A percentile compares a stretch with the other conserved stretches of the same genome.
These are phyloP conservation scores for Alitta virens DNA, from an alignment of 2,888 invertebrate species.

Conservation along the genomic window DNA sequence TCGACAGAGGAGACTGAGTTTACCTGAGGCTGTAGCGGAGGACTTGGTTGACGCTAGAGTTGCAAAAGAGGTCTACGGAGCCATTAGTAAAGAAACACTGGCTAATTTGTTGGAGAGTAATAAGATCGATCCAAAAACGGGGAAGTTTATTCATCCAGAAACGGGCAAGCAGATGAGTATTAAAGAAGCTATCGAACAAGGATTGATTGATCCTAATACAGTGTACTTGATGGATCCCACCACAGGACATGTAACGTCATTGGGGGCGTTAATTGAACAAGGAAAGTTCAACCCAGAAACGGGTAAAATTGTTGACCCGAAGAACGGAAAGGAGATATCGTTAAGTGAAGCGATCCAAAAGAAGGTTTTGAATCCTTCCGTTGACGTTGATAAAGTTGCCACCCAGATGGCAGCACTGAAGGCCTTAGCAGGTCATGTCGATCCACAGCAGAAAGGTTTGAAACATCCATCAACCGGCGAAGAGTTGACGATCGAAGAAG, in stretches of 20 bases:
- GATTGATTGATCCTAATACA: constrained; percentile 53
- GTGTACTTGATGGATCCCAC: constrained; percentile 49
- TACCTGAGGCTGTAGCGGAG: constrained; percentile 39
- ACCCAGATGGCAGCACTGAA: too few species aligned
- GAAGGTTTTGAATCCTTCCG: constrained; percentile 60
- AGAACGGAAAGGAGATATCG: constrained; percentile 64
- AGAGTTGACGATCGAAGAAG: constrained; percentile 44
- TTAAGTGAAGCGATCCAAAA: constrained; percentile 76
- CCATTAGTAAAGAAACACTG: constrained; percentile 54
- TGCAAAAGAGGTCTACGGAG: constrained; percentile 37
- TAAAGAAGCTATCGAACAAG: constrained; percentile 71
- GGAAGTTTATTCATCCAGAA: constrained; percentile 55
- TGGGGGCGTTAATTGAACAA: constrained; percentile 40
- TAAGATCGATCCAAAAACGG: constrained; percentile 56
- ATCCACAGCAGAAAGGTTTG: constrained; percentile 35
- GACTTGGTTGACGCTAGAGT: constrained; percentile 17
- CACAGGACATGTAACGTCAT: constrained; percentile 41
- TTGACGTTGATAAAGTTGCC: constrained; percentile 24
- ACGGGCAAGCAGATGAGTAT: constrained; percentile 63
- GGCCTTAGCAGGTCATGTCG: constrained; percentile 25
- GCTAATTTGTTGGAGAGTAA: constrained; percentile 50
- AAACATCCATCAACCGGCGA: constrained; percentile 38
- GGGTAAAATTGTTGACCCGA: constrained; percentile 66
- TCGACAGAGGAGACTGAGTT: constrained; percentile 28
- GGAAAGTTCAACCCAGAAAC: constrained; percentile 64